Evolutionary conservation across 2,888 invertebrate species (phyloP).

Genomic region (Xiphydria camelus): DNA sequence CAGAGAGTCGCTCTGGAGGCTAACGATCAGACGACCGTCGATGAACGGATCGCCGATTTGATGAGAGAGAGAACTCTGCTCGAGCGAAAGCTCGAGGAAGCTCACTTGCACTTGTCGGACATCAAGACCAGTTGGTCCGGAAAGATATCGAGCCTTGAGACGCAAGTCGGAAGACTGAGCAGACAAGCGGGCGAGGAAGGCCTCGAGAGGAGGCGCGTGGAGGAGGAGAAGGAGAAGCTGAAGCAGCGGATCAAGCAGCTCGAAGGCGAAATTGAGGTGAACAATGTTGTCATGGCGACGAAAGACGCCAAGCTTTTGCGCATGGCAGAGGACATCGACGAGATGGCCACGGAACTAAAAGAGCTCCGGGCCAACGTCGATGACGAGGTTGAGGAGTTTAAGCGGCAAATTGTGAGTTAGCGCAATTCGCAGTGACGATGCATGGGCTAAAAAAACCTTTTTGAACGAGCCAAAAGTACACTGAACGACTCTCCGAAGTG

Average conservation of each 20-base stretch:
- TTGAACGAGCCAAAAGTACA: background rate
- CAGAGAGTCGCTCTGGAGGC: conserved; percentile 52
- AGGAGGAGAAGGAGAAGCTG: conserved; percentile 69
- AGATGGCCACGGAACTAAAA: conserved; percentile 69
- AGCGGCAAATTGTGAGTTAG: conserved; percentile 57
- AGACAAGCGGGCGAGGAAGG: conserved; percentile 85
- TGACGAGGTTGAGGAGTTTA: conserved; percentile 56
- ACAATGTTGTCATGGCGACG: conserved; percentile 67
- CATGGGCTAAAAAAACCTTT: conserved; percentile 40
- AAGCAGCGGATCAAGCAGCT: conserved; percentile 67
- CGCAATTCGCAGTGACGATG: conserved; percentile 46
- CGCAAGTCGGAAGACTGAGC: conserved; percentile 83
- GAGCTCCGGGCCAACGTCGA: conserved; percentile 56
- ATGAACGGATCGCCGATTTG: conserved; percentile 63
- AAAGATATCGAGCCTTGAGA: conserved; percentile 84
- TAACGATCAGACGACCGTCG: conserved; percentile 57
- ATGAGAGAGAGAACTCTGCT: conserved; percentile 69
- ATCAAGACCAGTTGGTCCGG: conserved; percentile 92
- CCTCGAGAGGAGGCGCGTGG: conserved; percentile 75
- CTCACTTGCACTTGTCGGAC: conserved; percentile 83
- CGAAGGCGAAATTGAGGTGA: conserved; percentile 70
- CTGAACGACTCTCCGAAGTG: too few relatives aligned
- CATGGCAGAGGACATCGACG: conserved; percentile 73
- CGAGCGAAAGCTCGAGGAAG: conserved; percentile 79
- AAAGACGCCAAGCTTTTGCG: conserved; percentile 74